A percentile compares a stretch with the other conserved stretches of the same genome.
Conservation (phyloP, 1,140 invertebrate species). For the Platorchestia sp. region DNA sequence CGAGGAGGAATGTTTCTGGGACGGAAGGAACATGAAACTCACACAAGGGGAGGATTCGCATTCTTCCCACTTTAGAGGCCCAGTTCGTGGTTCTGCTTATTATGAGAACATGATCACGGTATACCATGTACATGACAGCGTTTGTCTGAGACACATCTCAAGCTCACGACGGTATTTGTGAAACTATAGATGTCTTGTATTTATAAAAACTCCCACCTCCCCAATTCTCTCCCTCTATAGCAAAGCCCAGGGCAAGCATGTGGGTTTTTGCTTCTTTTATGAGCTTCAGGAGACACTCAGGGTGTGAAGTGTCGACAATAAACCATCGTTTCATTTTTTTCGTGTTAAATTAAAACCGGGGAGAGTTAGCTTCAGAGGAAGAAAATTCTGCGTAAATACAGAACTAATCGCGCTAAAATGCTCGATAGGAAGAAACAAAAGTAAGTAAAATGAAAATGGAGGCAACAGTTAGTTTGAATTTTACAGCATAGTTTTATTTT, state of each 20-base stretch:
- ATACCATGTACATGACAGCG: neutral
- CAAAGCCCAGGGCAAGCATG: neutral
- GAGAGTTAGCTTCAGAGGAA: neutral
- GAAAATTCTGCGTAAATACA: neutral
- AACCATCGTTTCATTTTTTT: too few species aligned
- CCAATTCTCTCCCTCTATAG: neutral
- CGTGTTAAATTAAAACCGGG: neutral
- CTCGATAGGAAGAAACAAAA: neutral
- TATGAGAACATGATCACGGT: too few species aligned
- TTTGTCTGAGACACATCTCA: neutral
- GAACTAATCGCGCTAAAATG: neutral
- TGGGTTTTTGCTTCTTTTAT: neutral
- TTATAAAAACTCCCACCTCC: too few species aligned
- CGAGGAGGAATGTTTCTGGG: neutral
- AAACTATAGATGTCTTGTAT: neutral
- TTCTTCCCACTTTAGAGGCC: neutral
- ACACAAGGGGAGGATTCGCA: neutral
- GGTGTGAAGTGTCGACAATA: too few species aligned
- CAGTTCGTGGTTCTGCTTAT: neutral
- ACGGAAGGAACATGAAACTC: neutral
- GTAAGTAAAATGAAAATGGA: neutral
- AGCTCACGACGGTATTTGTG: neutral
- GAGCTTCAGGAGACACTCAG: too few species aligned
- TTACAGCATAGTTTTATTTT: too few species aligned
- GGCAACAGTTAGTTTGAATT: neutral